These are phyloP conservation scores for Poliocrania exsul DNA, from an alignment of 2,797 vertebrate genomes.

Conservation along the genomic window DNA sequence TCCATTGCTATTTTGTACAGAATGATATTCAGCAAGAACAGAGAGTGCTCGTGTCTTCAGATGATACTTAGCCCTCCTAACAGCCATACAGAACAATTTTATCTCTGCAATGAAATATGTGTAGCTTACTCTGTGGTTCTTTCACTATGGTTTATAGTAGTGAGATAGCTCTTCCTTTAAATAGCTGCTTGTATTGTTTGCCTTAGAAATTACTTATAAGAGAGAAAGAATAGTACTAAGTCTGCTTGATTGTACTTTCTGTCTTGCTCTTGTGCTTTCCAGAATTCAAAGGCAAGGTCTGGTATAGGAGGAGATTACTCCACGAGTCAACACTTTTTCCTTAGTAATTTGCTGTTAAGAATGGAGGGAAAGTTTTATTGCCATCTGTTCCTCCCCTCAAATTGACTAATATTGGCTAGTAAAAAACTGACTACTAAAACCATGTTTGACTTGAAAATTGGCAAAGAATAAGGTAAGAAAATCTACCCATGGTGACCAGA, in stretches of 20 bases:
- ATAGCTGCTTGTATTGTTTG: not conserved
- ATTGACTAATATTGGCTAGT: not conserved
- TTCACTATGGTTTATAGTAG: not conserved
- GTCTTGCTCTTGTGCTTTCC: not conserved
- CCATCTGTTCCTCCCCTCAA: not conserved
- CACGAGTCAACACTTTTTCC: not conserved
- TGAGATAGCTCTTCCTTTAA: not conserved
- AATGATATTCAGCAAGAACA: constrained; percentile 2
- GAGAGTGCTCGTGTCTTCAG: not conserved
- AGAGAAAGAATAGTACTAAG: not conserved
- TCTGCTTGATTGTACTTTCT: not conserved
- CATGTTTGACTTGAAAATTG: not conserved
- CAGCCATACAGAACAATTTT: not conserved
- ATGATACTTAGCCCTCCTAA: not conserved
- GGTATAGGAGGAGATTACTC: not conserved
- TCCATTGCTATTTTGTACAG: constrained; percentile 5
- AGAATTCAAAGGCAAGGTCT: not conserved
- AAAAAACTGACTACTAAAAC: not conserved
- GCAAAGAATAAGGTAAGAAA: not conserved
- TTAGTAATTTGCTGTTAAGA: not conserved
- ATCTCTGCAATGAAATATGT: not conserved
- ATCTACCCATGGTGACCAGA: not conserved
- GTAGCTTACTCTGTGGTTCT: not conserved
- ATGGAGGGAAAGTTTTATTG: not conserved
- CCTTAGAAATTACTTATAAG: not conserved